A percentile compares a stretch with the other conserved stretches of the same genome.
Conservation (phyloP, 2,113 vertebrate genomes). For the Eptatretus burgeri region DNA sequence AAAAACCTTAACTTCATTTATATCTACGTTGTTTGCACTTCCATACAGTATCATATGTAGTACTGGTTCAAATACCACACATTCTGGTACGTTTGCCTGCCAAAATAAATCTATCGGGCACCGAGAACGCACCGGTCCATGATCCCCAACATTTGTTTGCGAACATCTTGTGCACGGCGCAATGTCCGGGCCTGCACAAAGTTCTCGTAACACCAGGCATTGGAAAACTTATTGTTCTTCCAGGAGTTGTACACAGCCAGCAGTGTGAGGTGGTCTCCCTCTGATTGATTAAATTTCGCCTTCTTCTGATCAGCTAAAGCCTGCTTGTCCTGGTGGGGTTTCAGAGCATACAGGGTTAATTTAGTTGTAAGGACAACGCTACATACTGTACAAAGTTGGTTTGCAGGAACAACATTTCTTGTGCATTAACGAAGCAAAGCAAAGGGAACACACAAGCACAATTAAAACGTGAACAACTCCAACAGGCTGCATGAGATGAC, state of each 20-base stretch:
- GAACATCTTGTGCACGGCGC: conserved; percentile 70
- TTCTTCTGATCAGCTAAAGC: conserved; percentile 94
- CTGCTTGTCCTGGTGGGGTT: conserved; percentile 49
- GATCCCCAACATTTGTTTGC: conserved; percentile 94
- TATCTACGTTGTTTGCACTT: too few relatives aligned
- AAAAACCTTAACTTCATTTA: too few relatives aligned
- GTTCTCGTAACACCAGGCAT: conserved; percentile 95
- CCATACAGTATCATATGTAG: too few relatives aligned
- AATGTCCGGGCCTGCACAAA: conserved; percentile 89
- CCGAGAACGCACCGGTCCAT: conserved; percentile 49
- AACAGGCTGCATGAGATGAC: too few relatives aligned
- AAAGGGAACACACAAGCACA: too few relatives aligned
- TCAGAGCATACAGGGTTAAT: background rate
- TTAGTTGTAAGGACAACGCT: background rate
- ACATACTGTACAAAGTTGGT: too few relatives aligned
- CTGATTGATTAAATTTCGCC: conserved; percentile 89
- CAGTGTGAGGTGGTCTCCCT: conserved; percentile 80
- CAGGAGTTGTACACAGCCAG: conserved; percentile 98
- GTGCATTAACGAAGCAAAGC: too few relatives aligned
- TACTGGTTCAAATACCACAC: too few relatives aligned
- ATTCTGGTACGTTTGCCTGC: too few relatives aligned
- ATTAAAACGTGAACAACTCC: too few relatives aligned
- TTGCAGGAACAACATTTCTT: too few relatives aligned
- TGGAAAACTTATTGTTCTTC: conserved; percentile 99
- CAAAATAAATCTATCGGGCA: too few relatives aligned